Evolutionary conservation across 2,888 invertebrate species (phyloP).

Genomic region (Aplocera efformata): DNA sequence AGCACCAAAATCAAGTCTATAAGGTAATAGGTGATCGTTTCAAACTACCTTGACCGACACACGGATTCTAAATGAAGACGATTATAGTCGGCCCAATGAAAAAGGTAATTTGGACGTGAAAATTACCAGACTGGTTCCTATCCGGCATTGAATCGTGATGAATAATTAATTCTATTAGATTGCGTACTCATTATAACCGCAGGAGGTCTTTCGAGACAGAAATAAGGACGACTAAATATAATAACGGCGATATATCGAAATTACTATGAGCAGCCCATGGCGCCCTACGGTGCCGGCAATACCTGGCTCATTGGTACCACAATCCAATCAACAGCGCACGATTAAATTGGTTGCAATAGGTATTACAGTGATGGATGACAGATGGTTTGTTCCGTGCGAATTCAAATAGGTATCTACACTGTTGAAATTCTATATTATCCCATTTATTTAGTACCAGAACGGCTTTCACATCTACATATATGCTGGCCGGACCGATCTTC

Average conservation of each 20-base stretch:
- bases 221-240: constrained; percentile 29
- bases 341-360: constrained; percentile 21
- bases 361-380: constrained; percentile 25
- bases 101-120: constrained; percentile 35
- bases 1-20: too few species aligned
- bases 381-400: constrained; percentile 21
- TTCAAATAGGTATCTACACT: too few species aligned
- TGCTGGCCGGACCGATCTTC: too few species aligned
- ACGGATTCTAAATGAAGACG: constrained; percentile 35
- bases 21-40: constrained; percentile 18
- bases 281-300: constrained; percentile 33
- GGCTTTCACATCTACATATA: too few species aligned
- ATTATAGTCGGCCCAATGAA: constrained; percentile 35
- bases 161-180: constrained; percentile 53
- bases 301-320: constrained; percentile 26
- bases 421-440: too few species aligned
- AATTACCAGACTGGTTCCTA: constrained; percentile 50
- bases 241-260: constrained; percentile 30
- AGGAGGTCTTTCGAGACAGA: constrained; percentile 36
- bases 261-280: constrained; percentile 22
- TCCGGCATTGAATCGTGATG: constrained; percentile 47
- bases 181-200: constrained; percentile 41
- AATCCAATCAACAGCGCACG: constrained; percentile 24
- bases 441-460: too few species aligned
- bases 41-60: constrained; percentile 40